Evolutionary conservation across 2,797 vertebrate genomes (phyloP), one percentile per base, ranked within the genome.

Genomic region (Muraenolepis orangiensis): DNA sequence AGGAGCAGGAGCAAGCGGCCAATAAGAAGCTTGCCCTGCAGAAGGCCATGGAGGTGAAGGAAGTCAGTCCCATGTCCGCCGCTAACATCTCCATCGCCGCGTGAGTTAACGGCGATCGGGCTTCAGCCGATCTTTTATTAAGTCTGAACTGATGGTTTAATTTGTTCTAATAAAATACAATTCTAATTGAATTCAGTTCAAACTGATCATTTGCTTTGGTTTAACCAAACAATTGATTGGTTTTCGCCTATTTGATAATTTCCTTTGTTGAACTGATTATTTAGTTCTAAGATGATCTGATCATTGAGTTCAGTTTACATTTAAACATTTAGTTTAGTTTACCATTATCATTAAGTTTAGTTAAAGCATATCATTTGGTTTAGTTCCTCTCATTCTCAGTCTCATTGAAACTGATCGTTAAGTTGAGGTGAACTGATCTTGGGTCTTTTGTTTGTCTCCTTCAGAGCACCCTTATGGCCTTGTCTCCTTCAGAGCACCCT

Each of bases 21-120:
- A 99, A 96, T 74, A 98, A 99, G 88, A 99, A 97, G 85, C 94
- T 99, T 0, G 98, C 98, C 1, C 90, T 99, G 82, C 98, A 99
- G 74, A 99, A 99, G 81, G 98, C 98, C 72, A 93, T 97, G 90
- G 98, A 99, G 87, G 98, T 98, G 81, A 98, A 98, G 0, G 98
- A 99, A 91, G 98, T 99, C 88, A 99, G 98, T 82, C 98, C 98
- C 4, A 94, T 98, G 90, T 99, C 98, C 0, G 98, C 97, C 0
- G 94, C 97, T 38, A 99, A 98, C 89, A 95, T 99, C 85, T 99
- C 98, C 16, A 96, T 99, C 0, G 88, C 97, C 7, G 94, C 96
- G 98, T 99, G 95, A 98, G 98, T 91, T 8, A 23, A 57, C 18
- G n/a, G n/a, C 8, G 20, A n/a, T 23, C 8, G 51, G 2, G 1